Base-by-base conservation (phyloP, 2,797 vertebrate species). In the Fundulus diaphanus region DNA sequence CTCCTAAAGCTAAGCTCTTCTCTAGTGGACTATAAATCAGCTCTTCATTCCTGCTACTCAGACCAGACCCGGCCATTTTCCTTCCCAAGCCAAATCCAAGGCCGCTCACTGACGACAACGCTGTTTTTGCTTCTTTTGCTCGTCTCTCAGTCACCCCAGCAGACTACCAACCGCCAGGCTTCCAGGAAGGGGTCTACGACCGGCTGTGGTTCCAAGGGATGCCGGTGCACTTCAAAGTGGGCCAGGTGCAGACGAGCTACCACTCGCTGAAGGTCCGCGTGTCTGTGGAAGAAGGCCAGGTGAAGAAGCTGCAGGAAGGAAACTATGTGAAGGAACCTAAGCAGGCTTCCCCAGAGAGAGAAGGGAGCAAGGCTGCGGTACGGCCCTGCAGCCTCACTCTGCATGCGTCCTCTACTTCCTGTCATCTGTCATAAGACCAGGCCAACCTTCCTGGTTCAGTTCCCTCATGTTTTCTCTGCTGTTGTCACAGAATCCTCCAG, bases 161-260 rank as follows among this genome's bases (percentile, higher is more conserved):
- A 11, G 88, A 95, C 37, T 96, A 96, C 42, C 92, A 96, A 54
- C 96, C 96, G 0, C 96, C 96, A 0, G 96, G 96, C 70, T 96
- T 96, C 80, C 94, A 92, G 71, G 92, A 95, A 61, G 95, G 94
- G 0, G 82, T 91, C 65, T 93, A 91, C 29, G 94, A 96, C 82
- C 91, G 51, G 51, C 77, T 96, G 78, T 95, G 93, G 93, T 96
- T 96, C 46, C 94, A 96, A 82, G 96, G 96, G 51, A 90, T 77
- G 13, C 93, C 94, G 0, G 93, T 95, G 65, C 91, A 96, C 85
- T 95, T 96, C 74, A 92, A 82, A 78, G 90, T 96, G 77, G 96
- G 96, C 0, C 93, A 96, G 27, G 90, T 96, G 72, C 85, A 93
- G 46, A 95, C 96, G 0, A 72, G 87, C 6, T 96, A 93, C 77